Conservation (phyloP, 2,113 vertebrate species). For the Balaenoptera acutorostrata region DNA sequence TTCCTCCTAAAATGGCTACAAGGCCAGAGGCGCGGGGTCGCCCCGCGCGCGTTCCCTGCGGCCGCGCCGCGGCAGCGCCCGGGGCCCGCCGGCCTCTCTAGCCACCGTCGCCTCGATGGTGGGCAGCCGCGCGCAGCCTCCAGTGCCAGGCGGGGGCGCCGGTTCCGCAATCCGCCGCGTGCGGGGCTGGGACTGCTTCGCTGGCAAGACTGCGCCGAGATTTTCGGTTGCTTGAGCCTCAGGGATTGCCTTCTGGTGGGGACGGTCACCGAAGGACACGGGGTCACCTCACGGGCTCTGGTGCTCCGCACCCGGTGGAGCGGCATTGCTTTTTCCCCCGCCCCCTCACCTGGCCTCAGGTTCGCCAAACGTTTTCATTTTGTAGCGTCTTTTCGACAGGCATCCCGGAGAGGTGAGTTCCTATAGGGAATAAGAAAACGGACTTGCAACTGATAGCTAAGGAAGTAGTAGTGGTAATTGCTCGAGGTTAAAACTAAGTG, state of each 20-base stretch:
- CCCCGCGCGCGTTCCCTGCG: not conserved
- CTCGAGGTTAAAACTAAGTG: not conserved
- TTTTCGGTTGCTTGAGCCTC: fast-evolving
- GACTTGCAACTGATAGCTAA: not conserved
- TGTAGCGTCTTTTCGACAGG: fast-evolving
- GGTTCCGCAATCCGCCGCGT: fast-evolving
- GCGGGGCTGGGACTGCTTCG: fast-evolving
- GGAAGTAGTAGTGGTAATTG: not conserved
- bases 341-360: not conserved
- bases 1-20: slow-evolving; percentile 69
- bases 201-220: fast-evolving
- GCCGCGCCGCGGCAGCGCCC: not conserved
- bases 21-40: not conserved
- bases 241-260: not conserved
- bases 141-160: not conserved
- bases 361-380: too few species aligned
- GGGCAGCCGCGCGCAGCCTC: not conserved
- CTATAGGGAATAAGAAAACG: not conserved
- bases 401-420: too few species aligned
- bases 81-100: slow-evolving; percentile 46
- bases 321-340: not conserved
- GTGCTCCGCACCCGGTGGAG: fast-evolving
- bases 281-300: not conserved
- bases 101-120: slow-evolving; percentile 39
- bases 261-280: fast-evolving